Percentiles rank a stretch among this genome's conserved stretches.
These are phyloP conservation scores for Acanthopagrus latus DNA, from an alignment of 2,797 vertebrate species.

Conservation along the genomic window DNA sequence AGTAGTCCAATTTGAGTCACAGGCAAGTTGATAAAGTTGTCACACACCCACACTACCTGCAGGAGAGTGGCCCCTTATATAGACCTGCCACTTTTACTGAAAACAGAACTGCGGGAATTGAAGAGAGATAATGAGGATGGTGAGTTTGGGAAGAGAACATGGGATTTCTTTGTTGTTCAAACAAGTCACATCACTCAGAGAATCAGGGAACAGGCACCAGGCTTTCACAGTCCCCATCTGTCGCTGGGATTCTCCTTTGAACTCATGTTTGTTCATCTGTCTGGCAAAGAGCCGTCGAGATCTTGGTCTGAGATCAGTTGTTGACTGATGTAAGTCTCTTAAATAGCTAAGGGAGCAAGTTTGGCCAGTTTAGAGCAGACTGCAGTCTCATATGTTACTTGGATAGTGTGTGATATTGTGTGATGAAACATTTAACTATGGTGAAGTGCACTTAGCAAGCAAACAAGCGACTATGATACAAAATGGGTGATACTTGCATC, in stretches of 20 bases:
- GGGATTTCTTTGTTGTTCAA: conserved; percentile 1
- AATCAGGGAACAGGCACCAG: background rate
- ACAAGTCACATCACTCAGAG: conserved; percentile 4
- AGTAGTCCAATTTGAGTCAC: conserved; percentile 21
- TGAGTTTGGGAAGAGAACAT: background rate
- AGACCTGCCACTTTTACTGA: background rate
- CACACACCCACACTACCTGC: conserved; percentile 3
- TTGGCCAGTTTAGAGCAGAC: background rate
- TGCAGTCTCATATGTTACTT: background rate
- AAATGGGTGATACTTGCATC: background rate
- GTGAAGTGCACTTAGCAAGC: background rate
- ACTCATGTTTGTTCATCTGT: conserved; percentile 9
- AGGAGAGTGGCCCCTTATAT: background rate
- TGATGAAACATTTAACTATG: background rate
- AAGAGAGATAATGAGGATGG: background rate
- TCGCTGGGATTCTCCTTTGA: background rate
- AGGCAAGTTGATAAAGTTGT: background rate
- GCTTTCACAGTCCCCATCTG: conserved; percentile 15
- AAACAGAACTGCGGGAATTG: background rate
- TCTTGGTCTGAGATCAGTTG: conserved; percentile 30
- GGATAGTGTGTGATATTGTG: background rate
- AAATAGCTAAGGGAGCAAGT: conserved; percentile 13
- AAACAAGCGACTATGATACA: background rate
- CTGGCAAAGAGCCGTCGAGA: background rate
- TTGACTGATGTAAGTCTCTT: conserved; percentile 13